Conservation (phyloP, 2,797 vertebrate genomes). For the Dicrostonyx torquatus region DNA sequence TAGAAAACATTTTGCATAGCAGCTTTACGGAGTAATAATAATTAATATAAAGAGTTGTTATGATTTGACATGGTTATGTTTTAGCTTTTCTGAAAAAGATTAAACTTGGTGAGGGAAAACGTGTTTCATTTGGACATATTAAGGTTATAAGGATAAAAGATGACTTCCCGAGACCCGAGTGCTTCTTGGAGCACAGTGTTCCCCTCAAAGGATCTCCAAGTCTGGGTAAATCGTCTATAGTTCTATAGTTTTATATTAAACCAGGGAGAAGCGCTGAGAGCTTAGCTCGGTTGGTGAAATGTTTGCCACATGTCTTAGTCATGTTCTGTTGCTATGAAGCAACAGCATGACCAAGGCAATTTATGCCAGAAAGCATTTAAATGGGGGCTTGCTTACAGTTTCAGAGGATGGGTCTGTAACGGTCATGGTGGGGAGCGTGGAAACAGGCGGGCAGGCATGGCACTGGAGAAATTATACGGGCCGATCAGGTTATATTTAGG, state of each 20-base stretch:
- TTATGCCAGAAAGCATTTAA: not conserved
- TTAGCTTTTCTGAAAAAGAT: not conserved
- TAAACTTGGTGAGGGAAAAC: not conserved
- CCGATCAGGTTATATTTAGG: not conserved
- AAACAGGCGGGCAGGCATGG: not conserved
- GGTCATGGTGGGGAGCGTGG: not conserved
- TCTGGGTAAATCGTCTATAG: not conserved
- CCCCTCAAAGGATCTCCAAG: not conserved
- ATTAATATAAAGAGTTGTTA: constrained; percentile 55
- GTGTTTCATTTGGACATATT: not conserved
- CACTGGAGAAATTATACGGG: not conserved
- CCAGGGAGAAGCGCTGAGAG: not conserved
- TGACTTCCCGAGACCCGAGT: accelerated
- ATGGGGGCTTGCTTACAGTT: not conserved
- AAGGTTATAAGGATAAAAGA: not conserved
- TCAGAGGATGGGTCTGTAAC: not conserved
- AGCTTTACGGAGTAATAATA: constrained; percentile 71
- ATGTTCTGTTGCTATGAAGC: not conserved
- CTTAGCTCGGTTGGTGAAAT: not conserved
- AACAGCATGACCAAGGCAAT: not conserved
- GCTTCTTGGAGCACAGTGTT: accelerated
- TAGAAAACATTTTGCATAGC: constrained; percentile 72
- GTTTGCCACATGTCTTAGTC: not conserved
- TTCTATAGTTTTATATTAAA: not conserved
- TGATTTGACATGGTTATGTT: not conserved